Conservation (phyloP, 2,888 invertebrate species). For the Tenthredo amoena region DNA sequence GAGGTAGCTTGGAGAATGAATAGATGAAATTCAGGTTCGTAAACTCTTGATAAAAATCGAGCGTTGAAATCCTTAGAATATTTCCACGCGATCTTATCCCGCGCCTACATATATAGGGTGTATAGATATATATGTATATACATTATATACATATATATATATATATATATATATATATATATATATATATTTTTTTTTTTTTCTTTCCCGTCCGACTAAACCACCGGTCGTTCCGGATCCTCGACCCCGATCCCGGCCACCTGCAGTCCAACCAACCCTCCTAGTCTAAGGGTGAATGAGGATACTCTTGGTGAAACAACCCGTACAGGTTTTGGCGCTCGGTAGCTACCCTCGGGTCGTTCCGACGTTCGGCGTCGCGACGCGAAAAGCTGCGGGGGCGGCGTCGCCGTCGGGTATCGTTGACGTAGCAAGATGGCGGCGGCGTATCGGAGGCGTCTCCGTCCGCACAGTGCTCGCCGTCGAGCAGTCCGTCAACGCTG, state of each 20-base stretch:
- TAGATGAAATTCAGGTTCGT: slow-evolving; percentile 3
- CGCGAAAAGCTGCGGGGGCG: slow-evolving; percentile 64
- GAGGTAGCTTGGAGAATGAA: slow-evolving; percentile 2
- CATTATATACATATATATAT: not conserved
- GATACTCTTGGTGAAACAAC: slow-evolving; percentile 33
- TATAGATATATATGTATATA: not conserved
- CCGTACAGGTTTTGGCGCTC: slow-evolving; percentile 33
- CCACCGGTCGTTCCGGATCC: slow-evolving; percentile 10
- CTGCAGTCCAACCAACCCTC: slow-evolving; percentile 21
- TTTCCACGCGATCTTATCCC: not conserved
- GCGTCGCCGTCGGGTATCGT: slow-evolving; percentile 68
- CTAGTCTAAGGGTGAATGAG: not conserved
- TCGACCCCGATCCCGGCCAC: slow-evolving; percentile 9
- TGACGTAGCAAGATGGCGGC: slow-evolving; percentile 76
- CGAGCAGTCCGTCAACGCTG: slow-evolving; percentile 74
- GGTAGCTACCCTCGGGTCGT: slow-evolving; percentile 48
- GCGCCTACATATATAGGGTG: not conserved
- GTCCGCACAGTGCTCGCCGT: slow-evolving; percentile 75
- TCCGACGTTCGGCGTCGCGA: slow-evolving; percentile 49
- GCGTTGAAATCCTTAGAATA: not conserved
- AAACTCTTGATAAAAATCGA: not conserved
- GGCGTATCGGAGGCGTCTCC: slow-evolving; percentile 77
- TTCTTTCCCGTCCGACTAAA: not conserved
- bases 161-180: not conserved
- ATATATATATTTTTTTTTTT: not conserved